A percentile compares a stretch with the other conserved stretches of the same genome.
phyloP scores from a whole-genome alignment of 2,797 vertebrate genomes.

The Anableps anableps region DNA sequence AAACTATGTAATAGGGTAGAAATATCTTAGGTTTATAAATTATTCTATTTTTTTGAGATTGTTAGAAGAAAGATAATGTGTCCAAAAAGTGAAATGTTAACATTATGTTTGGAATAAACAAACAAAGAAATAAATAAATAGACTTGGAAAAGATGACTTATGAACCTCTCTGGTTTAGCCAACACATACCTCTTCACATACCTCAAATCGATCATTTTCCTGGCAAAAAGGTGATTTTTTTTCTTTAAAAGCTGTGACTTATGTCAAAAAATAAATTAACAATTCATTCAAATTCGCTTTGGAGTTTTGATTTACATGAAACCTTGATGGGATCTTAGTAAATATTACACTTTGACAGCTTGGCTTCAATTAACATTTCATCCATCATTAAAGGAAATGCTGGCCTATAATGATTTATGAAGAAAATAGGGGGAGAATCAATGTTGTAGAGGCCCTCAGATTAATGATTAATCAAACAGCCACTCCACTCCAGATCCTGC shows the following conservation, averaged over 20 bases:
- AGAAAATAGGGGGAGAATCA: constrained; percentile 67
- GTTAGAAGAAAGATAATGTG: neutral
- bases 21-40: neutral
- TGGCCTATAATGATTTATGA: constrained; percentile 70
- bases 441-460: constrained; percentile 65
- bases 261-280: neutral
- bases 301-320: constrained; percentile 5
- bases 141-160: neutral
- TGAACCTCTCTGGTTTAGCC: neutral
- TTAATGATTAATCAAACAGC: constrained; percentile 75
- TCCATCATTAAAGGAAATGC: constrained; percentile 64
- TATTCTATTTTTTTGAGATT: neutral
- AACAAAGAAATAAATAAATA: neutral
- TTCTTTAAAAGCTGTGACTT: neutral
- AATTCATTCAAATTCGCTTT: neutral
- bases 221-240: neutral
- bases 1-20: neutral
- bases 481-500: constrained; percentile 49
- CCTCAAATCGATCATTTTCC: neutral
- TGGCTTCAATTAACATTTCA: constrained; percentile 65
- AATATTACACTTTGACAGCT: constrained; percentile 35
- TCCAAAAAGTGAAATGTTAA: neutral
- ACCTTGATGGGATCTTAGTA: constrained; percentile 41
- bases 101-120: neutral
- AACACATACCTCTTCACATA: neutral